These are phyloP conservation scores for Zaprionus gabonicus DNA, from an alignment of 1,140 invertebrate species.

Conservation along the genomic window DNA sequence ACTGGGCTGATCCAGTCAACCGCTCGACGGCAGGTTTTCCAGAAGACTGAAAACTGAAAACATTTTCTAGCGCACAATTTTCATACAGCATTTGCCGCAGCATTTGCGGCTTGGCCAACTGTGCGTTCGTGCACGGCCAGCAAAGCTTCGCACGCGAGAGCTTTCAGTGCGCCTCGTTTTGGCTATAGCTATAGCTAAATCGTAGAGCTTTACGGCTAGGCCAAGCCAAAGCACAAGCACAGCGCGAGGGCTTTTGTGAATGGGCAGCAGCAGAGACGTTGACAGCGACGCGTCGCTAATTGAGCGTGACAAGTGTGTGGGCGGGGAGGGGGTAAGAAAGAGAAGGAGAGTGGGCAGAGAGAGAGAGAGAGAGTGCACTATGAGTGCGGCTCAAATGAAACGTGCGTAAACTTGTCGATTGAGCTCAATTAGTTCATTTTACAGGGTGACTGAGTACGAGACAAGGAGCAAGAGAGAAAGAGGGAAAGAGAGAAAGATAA, in stretches of 20 bases:
- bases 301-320: constrained; percentile 39
- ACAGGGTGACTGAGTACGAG: background rate
- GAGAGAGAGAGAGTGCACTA: background rate
- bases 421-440: background rate
- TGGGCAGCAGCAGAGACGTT: constrained; percentile 29
- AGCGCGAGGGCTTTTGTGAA: constrained; percentile 64
- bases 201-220: constrained; percentile 43
- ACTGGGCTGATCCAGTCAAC: constrained; percentile 63
- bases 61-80: constrained; percentile 74
- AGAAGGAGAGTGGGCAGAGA: too few relatives aligned
- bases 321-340: background rate
- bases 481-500: background rate
- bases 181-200: constrained; percentile 3
- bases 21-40: constrained; percentile 78
- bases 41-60: constrained; percentile 70
- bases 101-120: constrained; percentile 56
- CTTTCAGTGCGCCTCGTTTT: constrained; percentile 15
- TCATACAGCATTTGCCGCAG: constrained; percentile 59
- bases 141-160: constrained; percentile 45
- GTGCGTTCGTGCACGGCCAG: constrained; percentile 29
- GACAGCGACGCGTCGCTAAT: constrained; percentile 46
- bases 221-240: constrained; percentile 43
- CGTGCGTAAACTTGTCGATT: too few relatives aligned
- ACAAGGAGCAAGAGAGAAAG: background rate
- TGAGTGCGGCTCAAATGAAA: background rate